Evolutionary conservation across 2,888 invertebrate species (phyloP).

Genomic region (Allophyes oxyacanthae): DNA sequence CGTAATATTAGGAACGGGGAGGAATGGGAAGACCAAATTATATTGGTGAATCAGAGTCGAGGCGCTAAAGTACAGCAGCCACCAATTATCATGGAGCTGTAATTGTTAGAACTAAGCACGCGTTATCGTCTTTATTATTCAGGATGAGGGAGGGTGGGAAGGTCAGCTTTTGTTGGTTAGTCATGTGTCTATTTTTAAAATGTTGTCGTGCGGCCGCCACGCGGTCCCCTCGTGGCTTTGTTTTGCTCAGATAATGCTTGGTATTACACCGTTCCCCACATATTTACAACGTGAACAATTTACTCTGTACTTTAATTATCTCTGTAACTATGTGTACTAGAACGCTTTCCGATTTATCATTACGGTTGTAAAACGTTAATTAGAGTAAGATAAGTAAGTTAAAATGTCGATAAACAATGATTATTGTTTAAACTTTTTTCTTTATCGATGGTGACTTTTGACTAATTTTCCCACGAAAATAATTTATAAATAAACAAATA

Average conservation of each 20-base stretch:
- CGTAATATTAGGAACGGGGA: neutral
- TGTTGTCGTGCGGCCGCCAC: conserved; percentile 74
- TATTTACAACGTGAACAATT: conserved; percentile 78
- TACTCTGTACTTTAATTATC: conserved; percentile 62
- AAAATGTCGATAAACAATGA: conserved; percentile 27
- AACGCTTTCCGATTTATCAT: conserved; percentile 63
- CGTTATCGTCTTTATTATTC: conserved; percentile 28
- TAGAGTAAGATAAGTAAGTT: conserved; percentile 68
- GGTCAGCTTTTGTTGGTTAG: conserved; percentile 64
- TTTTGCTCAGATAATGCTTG: conserved; percentile 77
- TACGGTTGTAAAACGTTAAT: conserved; percentile 70
- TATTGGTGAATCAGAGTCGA: conserved; percentile 52
- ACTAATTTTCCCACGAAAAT: conserved; percentile 35
- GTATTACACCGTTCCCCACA: conserved; percentile 62
- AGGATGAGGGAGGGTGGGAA: conserved; percentile 50
- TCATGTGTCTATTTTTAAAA: conserved; percentile 79
- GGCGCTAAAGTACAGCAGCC: conserved; percentile 11
- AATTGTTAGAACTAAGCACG: conserved; percentile 7
- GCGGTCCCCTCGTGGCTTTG: conserved; percentile 83
- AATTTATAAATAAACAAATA: conserved; percentile 20
- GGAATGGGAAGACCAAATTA: conserved; percentile 51
- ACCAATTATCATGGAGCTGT: conserved; percentile 35
- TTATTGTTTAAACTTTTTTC: conserved; percentile 22
- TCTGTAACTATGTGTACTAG: conserved; percentile 71
- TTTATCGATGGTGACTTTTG: conserved; percentile 17